Evolutionary conservation across 2,888 invertebrate genomes (phyloP), one percentile per base, ranked within the genome.

Genomic region (Dione vanillae): DNA sequence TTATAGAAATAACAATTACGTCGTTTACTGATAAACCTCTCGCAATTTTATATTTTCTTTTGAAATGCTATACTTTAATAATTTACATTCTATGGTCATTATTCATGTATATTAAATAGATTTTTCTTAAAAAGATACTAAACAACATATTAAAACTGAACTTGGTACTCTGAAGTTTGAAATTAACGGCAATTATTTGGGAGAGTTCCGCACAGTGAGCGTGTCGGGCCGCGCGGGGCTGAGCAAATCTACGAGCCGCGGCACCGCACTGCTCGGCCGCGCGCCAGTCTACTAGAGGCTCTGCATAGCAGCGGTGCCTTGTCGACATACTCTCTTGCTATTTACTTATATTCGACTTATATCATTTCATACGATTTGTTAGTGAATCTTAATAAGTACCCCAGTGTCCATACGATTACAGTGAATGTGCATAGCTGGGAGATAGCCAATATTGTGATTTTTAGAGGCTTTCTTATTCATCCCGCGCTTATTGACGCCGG

Each of bases 251-350:
- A 41, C 61, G 51, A 67, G 35, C 76, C 69, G 75, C 73, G 64
- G 72, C 76, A 73, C 73, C 73, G 74, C 74, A 72, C 73, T 72
- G 71, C 61, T 52, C 59, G 69, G 61, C 64, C 65, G 61, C 52
- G 71, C 84, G 85, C 79, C 91, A 92, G 92, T 92, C 83, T 79
- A 80, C 77, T 82, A 83, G 82, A 85, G 81, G 83, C 88, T 85
- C 89, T 88, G 91, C 90, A 89, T 83, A 88, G 91, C 89, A 90
- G 82, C 87, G 91, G 91, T 89, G 79, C 82, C 75, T 80, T 82
- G 72, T 65, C 68, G 58, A 51, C 58, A 54, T 76, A 74, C 75
- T 76, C 77, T 73, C 79, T 77, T 41, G 40, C 37, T 56, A 76
- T 72, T 76, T 68, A 74, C 49, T 66, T 49, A 49, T 49, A 64